Base-by-base conservation (phyloP, 1,140 invertebrate species). In the Triops longicaudatus region DNA sequence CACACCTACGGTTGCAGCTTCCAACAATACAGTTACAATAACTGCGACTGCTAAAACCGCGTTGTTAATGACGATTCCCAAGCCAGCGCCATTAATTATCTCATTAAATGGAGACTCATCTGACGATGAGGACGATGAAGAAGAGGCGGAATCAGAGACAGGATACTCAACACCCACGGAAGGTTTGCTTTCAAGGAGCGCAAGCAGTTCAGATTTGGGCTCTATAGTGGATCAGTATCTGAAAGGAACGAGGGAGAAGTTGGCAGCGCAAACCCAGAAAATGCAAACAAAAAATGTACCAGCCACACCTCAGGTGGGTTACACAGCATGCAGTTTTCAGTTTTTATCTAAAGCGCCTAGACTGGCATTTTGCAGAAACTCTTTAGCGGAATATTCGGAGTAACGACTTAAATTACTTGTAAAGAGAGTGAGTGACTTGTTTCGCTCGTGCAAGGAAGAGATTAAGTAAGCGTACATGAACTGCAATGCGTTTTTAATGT, bases 21-120 rank as follows among this genome's bases (percentile, higher is more conserved):
- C 14, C 17, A 9, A 5, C 50, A 14, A 6, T 14, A 12, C 50
- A 6, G 31, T 37, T 37, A 37, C 31, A 4, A 37, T 7, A 37
- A 37, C 31, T 2, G 31, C 31, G 31, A 37, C 31, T 37, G 31
- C 7, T 7, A 63, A 63, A 17, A 22, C 17, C 17, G 22, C 50
- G 50, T 63, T 63, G 22, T n/a, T 63, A 14, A 63, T 22, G 22
- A 63, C 50, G n/a, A 63, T 63, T 17, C 50, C 50, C 50, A 63
- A 63, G 22, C n/a, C 50, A n/a, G 22, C 50, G 50, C 50, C 50
- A 22, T 63, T 63, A 63, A 63, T 63, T 63, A 63, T 63, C 50
- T 63, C 50, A 5, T 63, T 63, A n/a, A 63, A 63, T 17, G 50
- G 50, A 22, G 50, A 63, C 10, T n/a, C 50, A 5, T 14, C 50